Base-by-base conservation (phyloP, 2,888 invertebrate species). In the Rhamphomyia laevipes region DNA sequence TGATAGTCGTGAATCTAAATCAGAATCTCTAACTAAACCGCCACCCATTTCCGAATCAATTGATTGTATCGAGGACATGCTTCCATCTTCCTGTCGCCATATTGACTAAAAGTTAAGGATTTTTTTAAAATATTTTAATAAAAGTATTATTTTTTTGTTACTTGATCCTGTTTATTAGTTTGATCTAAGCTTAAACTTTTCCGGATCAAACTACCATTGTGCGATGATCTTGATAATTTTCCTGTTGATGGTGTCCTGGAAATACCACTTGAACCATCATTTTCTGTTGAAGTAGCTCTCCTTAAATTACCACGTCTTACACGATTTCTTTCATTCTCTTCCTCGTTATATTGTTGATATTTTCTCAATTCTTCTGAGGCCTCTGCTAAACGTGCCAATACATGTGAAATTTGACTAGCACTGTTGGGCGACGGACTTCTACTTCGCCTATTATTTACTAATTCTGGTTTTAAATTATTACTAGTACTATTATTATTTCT, bases 1-100 rank as follows among this genome's bases (percentile, higher is more conserved):
- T 1, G 90, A 91, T 57, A 90, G 71, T 40, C 88, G 81, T 59
- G 86, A 88, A 66, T 90, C 89, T 45, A 88, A 75, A 1, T 67
- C 60, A 1, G 66, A 68, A 64, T 88, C 88, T 47, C 86, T 76
- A 45, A 78, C 79, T 68, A 81, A 68, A 42, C 74, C 75, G 53
- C 76, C 80, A 56, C 84, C 84, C 33, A 76, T 65, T 52, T 78
- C 80, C 2, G 80, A 80, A 58, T 84, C 84, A 52, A 85, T 69
- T 1, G 89, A 89, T 60, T 86, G 86, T 68, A 90, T 75, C 52
- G 90, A 90, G 0, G 87, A 85, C 51, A 86, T 78, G 63, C 90
- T 91, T 51, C 87, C 87, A 55, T 88, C 87, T 47, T 83, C 82
- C 27, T 82, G 81, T 57, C 82, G 84, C 91, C 91, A 91, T 60